Percentiles rank a stretch among this genome's conserved stretches.
Evolutionary conservation across 2,113 vertebrate species (phyloP).

Genomic region (Cryptoleucopteryx plumbea): DNA sequence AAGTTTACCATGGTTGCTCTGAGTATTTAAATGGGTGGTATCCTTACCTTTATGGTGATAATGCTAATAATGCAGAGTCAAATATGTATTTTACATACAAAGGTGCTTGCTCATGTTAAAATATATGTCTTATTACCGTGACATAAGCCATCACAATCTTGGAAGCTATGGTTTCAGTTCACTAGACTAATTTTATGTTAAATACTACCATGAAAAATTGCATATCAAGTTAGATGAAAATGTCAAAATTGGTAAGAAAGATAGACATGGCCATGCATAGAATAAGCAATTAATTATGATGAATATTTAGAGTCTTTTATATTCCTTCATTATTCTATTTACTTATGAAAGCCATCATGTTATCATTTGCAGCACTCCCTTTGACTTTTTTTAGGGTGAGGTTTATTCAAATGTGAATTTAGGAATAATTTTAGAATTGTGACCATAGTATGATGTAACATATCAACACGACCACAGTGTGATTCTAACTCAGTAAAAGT

Average conservation of each 20-base stretch:
- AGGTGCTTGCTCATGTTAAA: background rate
- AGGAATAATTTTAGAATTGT: background rate
- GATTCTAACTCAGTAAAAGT: background rate
- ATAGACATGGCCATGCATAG: background rate
- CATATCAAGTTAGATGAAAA: background rate
- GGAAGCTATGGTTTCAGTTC: background rate
- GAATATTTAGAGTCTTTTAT: background rate
- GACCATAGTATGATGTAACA: background rate
- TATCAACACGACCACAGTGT: background rate
- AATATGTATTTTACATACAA: background rate
- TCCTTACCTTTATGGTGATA: background rate
- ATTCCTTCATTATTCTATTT: background rate
- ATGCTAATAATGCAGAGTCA: background rate
- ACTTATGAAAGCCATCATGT: background rate
- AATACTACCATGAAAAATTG: background rate
- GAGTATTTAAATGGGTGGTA: background rate
- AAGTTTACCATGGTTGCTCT: background rate
- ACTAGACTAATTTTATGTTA: background rate
- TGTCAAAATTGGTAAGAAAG: background rate
- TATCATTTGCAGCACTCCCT: background rate
- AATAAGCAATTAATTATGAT: background rate
- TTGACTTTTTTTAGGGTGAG: background rate
- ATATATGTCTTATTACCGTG: background rate
- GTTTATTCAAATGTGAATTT: background rate
- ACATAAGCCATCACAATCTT: background rate